Evolutionary conservation across 2,797 vertebrate species (phyloP), one percentile per base, ranked within the genome.

Genomic region (Cyclopterus lumpus): DNA sequence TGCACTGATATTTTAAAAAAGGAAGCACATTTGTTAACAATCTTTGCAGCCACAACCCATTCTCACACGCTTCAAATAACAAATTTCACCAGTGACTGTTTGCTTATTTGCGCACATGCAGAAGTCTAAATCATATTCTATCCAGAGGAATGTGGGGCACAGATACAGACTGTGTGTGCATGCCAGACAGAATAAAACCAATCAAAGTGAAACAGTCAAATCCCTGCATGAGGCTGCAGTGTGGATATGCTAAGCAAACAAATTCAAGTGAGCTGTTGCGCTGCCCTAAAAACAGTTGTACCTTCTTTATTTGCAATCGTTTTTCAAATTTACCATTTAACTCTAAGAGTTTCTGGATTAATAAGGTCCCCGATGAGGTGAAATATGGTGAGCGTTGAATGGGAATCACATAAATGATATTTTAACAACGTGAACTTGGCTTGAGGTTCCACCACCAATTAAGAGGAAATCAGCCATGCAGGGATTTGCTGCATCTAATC

Each of bases 401-500:
- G 53, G 26, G 36, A 71, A 87, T 80, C 62, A 64, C 34, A 69
- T 51, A 67, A 85, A 81, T 10, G 8, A 77, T 80, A 82, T 83
- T 83, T 77, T 60, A 44, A 38, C 26, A 80, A 48, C 57, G 69
- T 70, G 83, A 85, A 87, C 76, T 71, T 70, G 54, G 58, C 60
- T 82, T 74, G 55, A 87, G 71, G 75, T 85, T 86, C 90, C 81
- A 79, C 32, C 51, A 71, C 57, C 87, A 91, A 86, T 91, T 89
- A 90, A 64, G 51, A 51, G 61, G 53, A 63, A 89, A 91, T 58
- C 70, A 79, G 73, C 73, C 73, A 58, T 55, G 30, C 63, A 58
- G 53, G 76, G 67, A 83, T 84, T 88, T 81, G 44, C 65, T 88
- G 80, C 72, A 77, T 91, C 87, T 89, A 90, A 91, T 89, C 91